phyloP scores from a whole-genome alignment of 92 coral and sea anemone genomes.

The Blastomussa wellsi region DNA sequence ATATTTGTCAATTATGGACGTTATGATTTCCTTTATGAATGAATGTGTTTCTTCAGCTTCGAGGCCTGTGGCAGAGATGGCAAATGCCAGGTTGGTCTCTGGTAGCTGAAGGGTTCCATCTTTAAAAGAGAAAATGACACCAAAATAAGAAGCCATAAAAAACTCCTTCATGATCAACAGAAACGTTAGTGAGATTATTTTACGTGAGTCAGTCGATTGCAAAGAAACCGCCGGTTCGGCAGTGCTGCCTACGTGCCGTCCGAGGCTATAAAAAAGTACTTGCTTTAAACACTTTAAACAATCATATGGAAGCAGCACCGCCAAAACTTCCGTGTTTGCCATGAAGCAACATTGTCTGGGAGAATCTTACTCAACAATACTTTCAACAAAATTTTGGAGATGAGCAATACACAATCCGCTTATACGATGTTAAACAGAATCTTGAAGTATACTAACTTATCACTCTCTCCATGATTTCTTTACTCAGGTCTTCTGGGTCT shows the following conservation, averaged over 20 bases:
- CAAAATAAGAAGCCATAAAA: neutral
- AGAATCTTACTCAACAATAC: neutral
- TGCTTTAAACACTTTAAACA: neutral
- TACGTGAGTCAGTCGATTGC: neutral
- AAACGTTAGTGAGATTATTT: neutral
- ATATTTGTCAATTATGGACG: constrained; percentile 63
- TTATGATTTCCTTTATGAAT: constrained; percentile 68
- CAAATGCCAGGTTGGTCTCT: constrained; percentile 76
- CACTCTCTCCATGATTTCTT: constrained; percentile 46
- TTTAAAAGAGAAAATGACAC: neutral
- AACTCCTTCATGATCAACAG: neutral
- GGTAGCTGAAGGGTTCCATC: constrained; percentile 50
- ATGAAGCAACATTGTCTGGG: neutral
- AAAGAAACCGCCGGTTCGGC: neutral
- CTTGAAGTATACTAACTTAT: constrained; percentile 27
- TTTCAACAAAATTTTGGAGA: neutral
- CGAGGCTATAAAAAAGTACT: neutral
- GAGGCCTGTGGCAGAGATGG: constrained; percentile 73
- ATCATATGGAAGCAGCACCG: neutral
- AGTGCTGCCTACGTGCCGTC: neutral
- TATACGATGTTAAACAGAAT: neutral
- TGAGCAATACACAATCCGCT: neutral
- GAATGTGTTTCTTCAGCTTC: constrained; percentile 54
- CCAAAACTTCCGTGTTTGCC: neutral
- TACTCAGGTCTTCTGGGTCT: constrained; percentile 37